Base-by-base conservation (phyloP, 2,888 invertebrate genomes). In the Drosophila tanythrix region DNA sequence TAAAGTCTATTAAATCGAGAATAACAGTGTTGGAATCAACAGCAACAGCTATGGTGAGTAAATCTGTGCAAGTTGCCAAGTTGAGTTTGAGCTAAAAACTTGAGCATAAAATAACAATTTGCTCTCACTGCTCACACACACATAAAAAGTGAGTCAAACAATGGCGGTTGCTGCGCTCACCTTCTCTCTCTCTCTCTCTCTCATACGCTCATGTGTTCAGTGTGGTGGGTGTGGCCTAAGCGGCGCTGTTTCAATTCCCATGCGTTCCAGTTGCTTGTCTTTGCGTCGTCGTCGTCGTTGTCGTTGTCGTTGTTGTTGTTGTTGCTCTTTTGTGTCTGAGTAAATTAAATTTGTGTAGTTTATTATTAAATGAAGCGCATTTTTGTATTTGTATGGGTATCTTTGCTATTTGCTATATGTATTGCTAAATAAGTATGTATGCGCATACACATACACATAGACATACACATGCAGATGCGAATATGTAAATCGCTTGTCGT, bases 301-400 rank as follows among this genome's bases (percentile, higher is more conserved):
- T 68, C 48, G 76, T 63, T 55, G 60, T 58, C 70, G 70, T 53
- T n/a, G 48, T 13, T 66, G 33, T 64, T 76, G 64, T 57, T 66
- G 70, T 65, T 74, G 73, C 56, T 59, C 50, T 50, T 61, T 67
- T 76, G 68, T 64, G 74, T 53, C 65, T 75, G 83, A 91, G 92
- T 91, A 92, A 92, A 91, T 91, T 91, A 91, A 91, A 92, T 90
- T 91, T 90, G 85, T 90, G 89, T 90, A 91, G 91, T 91, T 92
- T 92, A 91, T 91, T 91, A 91, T 92, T 92, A 91, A 91, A 91
- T 92, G 84, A 88, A 91, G 91, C 89, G 91, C 79, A 78, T 79
- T 88, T 90, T 90, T 89, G 79, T 89, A 75, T 76, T 74, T 88
- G 76, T 90, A 68, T 84, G 85, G 21, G 68, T 64, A 52, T 59